Percentiles rank a stretch among this genome's conserved stretches.
phyloP scores from a whole-genome alignment of 2,113 vertebrate genomes.

The Ictidomys tridecemlineatus region DNA sequence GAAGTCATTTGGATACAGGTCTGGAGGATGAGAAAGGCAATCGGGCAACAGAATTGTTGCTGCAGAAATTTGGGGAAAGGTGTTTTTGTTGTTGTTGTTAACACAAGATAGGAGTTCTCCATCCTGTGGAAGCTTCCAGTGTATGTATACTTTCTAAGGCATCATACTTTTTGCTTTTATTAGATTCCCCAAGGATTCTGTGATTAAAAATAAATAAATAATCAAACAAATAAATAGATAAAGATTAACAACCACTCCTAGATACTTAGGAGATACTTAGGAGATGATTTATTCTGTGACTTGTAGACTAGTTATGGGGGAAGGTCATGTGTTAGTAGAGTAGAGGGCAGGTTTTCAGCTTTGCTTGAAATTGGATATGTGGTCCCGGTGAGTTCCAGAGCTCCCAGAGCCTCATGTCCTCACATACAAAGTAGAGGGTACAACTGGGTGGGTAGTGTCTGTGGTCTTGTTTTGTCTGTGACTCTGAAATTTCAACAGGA shows the following conservation, averaged over 20 bases:
- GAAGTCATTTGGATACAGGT: conserved; percentile 48
- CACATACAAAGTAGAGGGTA: background rate
- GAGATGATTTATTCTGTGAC: background rate
- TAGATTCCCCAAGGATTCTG: conserved; percentile 21
- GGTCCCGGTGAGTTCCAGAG: background rate
- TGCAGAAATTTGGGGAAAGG: background rate
- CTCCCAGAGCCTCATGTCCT: background rate
- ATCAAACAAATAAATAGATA: too few species aligned
- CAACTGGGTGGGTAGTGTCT: background rate
- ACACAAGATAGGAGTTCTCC: background rate
- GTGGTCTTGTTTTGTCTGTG: background rate
- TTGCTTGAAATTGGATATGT: background rate
- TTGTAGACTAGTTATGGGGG: background rate
- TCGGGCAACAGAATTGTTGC: background rate
- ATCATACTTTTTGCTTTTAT: conserved; percentile 7
- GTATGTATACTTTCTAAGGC: background rate
- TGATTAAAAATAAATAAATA: too few species aligned
- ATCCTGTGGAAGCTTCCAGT: background rate
- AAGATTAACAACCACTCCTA: too few species aligned
- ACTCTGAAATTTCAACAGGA: background rate
- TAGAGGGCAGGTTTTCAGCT: background rate
- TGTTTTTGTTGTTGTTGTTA: background rate
- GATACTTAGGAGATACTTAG: background rate
- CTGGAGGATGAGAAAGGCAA: background rate
- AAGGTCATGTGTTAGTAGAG: background rate